Evolutionary conservation across 2,797 vertebrate genomes (phyloP).

Genomic region (Onychomys arenicola): DNA sequence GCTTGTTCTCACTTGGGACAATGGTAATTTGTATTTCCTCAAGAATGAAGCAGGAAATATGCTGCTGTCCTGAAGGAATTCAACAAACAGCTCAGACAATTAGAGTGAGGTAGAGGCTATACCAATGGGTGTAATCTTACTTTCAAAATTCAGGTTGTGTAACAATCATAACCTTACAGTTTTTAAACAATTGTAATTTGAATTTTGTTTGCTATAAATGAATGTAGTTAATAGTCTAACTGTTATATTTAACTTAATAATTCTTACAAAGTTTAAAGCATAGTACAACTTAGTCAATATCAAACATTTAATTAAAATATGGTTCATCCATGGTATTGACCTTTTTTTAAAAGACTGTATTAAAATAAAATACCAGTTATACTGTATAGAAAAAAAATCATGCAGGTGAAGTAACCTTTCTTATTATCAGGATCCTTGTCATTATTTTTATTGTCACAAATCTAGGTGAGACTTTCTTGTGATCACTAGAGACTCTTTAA

Average conservation of each 20-base stretch:
- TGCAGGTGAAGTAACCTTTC: neutral
- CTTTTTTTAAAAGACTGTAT: neutral
- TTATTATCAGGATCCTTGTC: constrained; percentile 30
- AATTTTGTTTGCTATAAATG: neutral
- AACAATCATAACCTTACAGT: neutral
- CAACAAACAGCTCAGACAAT: neutral
- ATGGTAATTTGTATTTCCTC: neutral
- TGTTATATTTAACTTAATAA: constrained; percentile 25
- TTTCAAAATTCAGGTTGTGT: neutral
- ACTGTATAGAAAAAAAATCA: constrained; percentile 6
- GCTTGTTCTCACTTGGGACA: neutral
- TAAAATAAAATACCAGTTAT: neutral
- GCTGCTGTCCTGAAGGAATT: neutral
- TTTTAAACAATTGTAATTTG: neutral
- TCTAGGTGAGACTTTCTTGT: constrained; percentile 33
- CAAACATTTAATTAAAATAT: neutral
- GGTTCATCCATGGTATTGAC: neutral
- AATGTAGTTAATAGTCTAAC: neutral
- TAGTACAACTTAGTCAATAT: neutral
- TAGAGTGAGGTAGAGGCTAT: neutral
- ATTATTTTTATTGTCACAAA: constrained; percentile 65
- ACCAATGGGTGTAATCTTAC: neutral
- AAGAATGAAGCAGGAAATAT: neutral
- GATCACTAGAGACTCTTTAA: constrained; percentile 71
- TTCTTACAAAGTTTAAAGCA: neutral